Percentiles rank a stretch among this genome's conserved stretches.
phyloP scores from a whole-genome alignment of 2,888 invertebrate genomes.

The Nemotelus pantherinus region DNA sequence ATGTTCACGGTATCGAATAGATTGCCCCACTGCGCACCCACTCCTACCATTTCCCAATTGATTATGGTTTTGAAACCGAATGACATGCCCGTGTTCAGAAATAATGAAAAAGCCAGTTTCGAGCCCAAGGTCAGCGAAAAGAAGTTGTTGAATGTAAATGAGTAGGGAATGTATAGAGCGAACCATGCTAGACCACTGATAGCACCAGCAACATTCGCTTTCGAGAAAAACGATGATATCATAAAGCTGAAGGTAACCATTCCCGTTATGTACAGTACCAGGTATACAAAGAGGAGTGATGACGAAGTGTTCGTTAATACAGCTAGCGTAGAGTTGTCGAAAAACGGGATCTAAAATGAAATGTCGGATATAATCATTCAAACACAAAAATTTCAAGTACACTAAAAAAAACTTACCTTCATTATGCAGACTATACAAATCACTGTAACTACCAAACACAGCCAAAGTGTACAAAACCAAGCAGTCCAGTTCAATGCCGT shows the following conservation, averaged over 20 bases:
- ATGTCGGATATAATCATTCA: too few species aligned
- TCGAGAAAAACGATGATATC: conserved; percentile 81
- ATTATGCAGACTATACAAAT: conserved; percentile 69
- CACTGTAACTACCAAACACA: conserved; percentile 73
- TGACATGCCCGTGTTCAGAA: conserved; percentile 83
- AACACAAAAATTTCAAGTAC: neutral
- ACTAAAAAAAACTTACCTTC: conserved; percentile 65
- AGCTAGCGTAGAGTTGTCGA: conserved; percentile 65
- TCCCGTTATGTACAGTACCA: conserved; percentile 76
- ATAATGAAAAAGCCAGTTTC: conserved; percentile 73
- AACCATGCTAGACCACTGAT: conserved; percentile 82
- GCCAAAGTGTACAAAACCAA: conserved; percentile 83
- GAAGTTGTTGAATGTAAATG: conserved; percentile 69
- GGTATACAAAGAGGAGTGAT: conserved; percentile 73
- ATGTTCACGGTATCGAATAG: conserved; percentile 71
- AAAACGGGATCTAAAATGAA: conserved; percentile 66
- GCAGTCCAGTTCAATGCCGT: conserved; percentile 87
- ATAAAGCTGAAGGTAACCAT: conserved; percentile 82
- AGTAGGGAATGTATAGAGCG: conserved; percentile 76
- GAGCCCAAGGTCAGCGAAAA: conserved; percentile 72
- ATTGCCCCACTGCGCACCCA: conserved; percentile 68
- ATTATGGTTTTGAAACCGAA: conserved; percentile 80
- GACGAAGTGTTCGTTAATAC: conserved; percentile 76
- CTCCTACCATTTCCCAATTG: conserved; percentile 72
- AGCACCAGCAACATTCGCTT: conserved; percentile 82